Conservation (phyloP, 64 coral and sea anemone species). For the Pocillopora verrucosa region DNA sequence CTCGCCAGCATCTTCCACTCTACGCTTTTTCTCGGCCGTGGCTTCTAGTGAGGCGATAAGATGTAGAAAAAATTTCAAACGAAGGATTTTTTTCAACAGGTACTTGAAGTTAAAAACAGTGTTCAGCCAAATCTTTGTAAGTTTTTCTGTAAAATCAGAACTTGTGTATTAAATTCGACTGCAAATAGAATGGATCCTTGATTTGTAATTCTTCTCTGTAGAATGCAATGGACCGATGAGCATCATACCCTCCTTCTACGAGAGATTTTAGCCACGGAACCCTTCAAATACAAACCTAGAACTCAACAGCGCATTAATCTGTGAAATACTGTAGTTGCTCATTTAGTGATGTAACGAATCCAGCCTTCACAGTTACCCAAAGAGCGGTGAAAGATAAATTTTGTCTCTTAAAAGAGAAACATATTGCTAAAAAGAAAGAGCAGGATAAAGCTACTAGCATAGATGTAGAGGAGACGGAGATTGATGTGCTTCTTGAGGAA, state of each 20-base stretch:
- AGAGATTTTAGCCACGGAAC: slow-evolving; percentile 51
- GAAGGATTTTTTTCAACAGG: slow-evolving; percentile 14
- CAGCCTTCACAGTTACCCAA: background rate
- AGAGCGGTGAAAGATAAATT: slow-evolving; percentile 30
- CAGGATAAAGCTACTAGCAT: background rate
- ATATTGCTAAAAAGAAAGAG: too few relatives aligned
- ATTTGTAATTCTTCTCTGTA: slow-evolving; percentile 50
- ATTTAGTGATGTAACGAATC: slow-evolving; percentile 37
- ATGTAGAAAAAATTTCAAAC: background rate
- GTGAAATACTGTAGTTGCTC: slow-evolving; percentile 43
- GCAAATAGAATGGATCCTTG: background rate
- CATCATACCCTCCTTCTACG: slow-evolving; percentile 29
- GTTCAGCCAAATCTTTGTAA: slow-evolving; percentile 45
- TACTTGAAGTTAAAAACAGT: slow-evolving; percentile 35
- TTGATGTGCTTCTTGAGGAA: slow-evolving; percentile 54
- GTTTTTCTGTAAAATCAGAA: slow-evolving; percentile 43
- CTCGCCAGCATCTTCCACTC: slow-evolving; percentile 12
- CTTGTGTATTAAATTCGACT: background rate
- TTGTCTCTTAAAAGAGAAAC: background rate
- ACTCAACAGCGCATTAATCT: slow-evolving; percentile 49
- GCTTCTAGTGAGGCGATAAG: slow-evolving; percentile 29
- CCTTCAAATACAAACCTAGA: slow-evolving; percentile 31
- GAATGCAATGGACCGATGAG: slow-evolving; percentile 56
- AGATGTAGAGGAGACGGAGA: slow-evolving; percentile 51
- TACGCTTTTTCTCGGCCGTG: background rate